phyloP scores from a whole-genome alignment of 2,888 invertebrate genomes.

The Philhelius pedissequus region DNA sequence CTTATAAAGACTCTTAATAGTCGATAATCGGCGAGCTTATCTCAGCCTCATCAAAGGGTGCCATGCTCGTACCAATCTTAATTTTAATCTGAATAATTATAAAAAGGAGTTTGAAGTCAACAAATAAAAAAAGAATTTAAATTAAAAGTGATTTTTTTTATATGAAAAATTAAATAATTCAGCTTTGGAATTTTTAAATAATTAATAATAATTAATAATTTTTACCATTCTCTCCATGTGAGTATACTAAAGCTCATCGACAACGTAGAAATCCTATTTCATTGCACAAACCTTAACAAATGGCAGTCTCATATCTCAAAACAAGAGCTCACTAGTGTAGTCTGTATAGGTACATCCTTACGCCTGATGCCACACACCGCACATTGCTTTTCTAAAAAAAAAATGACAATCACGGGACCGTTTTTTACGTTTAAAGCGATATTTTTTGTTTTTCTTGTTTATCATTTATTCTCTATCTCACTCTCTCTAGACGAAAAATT shows the following conservation, averaged over 20 bases:
- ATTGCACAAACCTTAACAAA: constrained; percentile 29
- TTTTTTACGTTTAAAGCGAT: constrained; percentile 22
- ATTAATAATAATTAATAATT: too few species aligned
- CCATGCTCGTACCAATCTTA: too few species aligned
- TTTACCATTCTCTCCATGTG: too few species aligned
- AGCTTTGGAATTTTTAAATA: too few species aligned
- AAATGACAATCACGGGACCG: constrained; percentile 43
- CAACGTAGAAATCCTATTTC: not conserved
- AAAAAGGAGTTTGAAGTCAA: too few species aligned
- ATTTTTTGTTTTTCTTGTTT: not conserved
- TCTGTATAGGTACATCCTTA: constrained; percentile 15
- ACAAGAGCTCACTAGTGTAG: constrained; percentile 8
- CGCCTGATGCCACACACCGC: constrained; percentile 14
- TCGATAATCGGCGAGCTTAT: too few species aligned
- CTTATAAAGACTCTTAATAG: too few species aligned
- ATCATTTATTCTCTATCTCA: not conserved
- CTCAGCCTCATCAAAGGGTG: too few species aligned
- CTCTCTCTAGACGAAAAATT: not conserved
- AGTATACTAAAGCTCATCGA: not conserved
- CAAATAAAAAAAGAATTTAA: too few species aligned
- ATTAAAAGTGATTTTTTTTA: too few species aligned
- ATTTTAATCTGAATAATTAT: too few species aligned
- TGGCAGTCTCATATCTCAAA: constrained; percentile 39
- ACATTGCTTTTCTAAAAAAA: constrained; percentile 11
- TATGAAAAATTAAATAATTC: too few species aligned